Conservation (phyloP, 2,888 invertebrate genomes). For the Acronicta aceris region DNA sequence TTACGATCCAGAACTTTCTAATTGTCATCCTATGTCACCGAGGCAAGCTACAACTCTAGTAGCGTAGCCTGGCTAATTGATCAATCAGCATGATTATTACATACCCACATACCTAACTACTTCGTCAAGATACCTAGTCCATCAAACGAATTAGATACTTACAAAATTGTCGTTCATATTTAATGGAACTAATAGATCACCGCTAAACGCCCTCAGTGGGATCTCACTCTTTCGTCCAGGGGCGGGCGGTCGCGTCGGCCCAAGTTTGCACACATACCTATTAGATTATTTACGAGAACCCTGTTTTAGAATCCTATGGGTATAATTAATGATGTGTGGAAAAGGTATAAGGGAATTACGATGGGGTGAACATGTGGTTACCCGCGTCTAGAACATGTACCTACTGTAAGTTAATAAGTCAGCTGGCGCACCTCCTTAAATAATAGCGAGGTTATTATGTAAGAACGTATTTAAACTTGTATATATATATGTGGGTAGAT, state of each 20-base stretch:
- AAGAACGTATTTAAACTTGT: not conserved
- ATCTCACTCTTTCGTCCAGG: slow-evolving; percentile 21
- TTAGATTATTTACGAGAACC: slow-evolving; percentile 64
- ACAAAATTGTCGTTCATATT: not conserved
- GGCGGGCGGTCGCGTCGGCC: slow-evolving; percentile 33
- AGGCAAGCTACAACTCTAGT: no score
- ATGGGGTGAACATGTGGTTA: slow-evolving; percentile 26
- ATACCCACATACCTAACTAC: no score
- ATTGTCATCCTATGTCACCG: no score
- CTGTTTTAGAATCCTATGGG: slow-evolving; percentile 54
- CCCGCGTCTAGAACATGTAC: slow-evolving; percentile 10
- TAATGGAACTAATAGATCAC: not conserved
- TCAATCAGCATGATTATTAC: no score
- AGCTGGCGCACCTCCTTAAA: slow-evolving; percentile 23
- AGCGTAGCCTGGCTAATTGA: no score
- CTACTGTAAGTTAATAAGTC: slow-evolving; percentile 39
- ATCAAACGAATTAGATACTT: no score
- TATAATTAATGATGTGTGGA: slow-evolving; percentile 62
- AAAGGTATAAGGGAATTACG: slow-evolving; percentile 43
- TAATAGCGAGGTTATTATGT: slow-evolving; percentile 13
- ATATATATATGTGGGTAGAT: not conserved
- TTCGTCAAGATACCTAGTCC: no score
- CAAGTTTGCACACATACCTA: slow-evolving; percentile 49
- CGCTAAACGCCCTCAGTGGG: slow-evolving; percentile 30
- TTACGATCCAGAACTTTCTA: no score